Percentiles rank a stretch among this genome's conserved stretches.
These are phyloP conservation scores for Conus betulinus DNA, from an alignment of 1,140 invertebrate genomes.

Conservation along the genomic window DNA sequence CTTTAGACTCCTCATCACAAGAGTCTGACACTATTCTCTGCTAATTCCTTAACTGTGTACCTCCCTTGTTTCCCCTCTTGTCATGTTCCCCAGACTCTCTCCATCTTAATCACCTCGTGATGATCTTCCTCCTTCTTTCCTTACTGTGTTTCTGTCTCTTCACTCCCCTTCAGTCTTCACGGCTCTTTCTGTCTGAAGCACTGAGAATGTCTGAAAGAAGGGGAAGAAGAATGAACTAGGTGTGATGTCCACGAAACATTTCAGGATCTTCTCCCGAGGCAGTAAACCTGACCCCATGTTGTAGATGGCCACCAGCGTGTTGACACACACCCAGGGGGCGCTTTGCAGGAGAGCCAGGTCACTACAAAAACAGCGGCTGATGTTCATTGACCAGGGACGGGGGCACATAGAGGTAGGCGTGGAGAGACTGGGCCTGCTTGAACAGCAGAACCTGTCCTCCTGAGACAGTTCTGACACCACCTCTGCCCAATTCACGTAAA, in stretches of 20 bases:
- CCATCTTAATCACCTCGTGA: too few relatives aligned
- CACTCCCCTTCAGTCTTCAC: too few relatives aligned
- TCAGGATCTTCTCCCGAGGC: slow-evolving; percentile 4
- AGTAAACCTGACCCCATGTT: slow-evolving; percentile 2
- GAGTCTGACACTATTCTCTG: too few relatives aligned
- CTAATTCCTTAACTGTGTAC: too few relatives aligned
- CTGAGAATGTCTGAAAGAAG: neutral
- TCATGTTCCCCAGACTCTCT: too few relatives aligned
- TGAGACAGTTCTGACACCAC: neutral
- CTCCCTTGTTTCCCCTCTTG: too few relatives aligned
- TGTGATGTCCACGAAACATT: slow-evolving; percentile 7
- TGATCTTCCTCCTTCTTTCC: too few relatives aligned
- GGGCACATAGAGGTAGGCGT: neutral
- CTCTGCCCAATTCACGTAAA: slow-evolving; percentile 17
- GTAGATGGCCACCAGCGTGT: slow-evolving; percentile 21
- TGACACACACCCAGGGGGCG: slow-evolving; percentile 13
- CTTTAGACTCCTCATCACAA: too few relatives aligned
- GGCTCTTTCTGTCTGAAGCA: neutral
- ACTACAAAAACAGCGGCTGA: neutral
- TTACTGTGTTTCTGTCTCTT: too few relatives aligned
- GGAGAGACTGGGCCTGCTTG: neutral
- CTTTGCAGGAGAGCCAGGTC: neutral
- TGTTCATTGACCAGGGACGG: neutral
- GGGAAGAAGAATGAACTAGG: neutral
- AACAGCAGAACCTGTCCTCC: neutral